Evolutionary conservation across 2,888 invertebrate species (phyloP).

Genomic region (Myopa testacea): DNA sequence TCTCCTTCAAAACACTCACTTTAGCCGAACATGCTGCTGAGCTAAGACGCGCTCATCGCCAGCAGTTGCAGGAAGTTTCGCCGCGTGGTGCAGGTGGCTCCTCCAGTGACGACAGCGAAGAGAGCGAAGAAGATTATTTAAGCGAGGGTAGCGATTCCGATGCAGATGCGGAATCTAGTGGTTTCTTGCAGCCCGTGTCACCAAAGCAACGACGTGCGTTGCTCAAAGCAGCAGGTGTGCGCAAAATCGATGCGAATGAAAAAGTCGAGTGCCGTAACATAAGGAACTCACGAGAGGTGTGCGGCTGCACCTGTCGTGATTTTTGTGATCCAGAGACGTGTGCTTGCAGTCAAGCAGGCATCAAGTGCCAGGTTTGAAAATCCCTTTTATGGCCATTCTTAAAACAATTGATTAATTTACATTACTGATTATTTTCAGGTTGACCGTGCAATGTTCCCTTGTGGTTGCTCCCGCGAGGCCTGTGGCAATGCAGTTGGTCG

Average conservation of each 20-base stretch:
- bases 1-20: conserved; percentile 81
- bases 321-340: conserved; percentile 96
- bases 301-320: conserved; percentile 92
- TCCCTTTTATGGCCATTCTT: background rate
- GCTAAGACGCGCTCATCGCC: conserved; percentile 86
- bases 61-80: conserved; percentile 74
- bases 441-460: conserved; percentile 95
- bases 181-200: conserved; percentile 92
- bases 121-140: conserved; percentile 79
- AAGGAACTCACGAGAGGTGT: conserved; percentile 90
- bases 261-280: conserved; percentile 96
- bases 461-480: conserved; percentile 94
- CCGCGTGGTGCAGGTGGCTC: conserved; percentile 54
- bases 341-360: conserved; percentile 92
- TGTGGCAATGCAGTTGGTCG: conserved; percentile 93
- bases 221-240: conserved; percentile 90
- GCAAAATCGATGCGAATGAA: conserved; percentile 92
- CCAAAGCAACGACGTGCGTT: conserved; percentile 90
- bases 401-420: background rate
- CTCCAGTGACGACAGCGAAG: conserved; percentile 87
- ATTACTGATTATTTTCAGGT: conserved; percentile 71
- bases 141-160: conserved; percentile 86
- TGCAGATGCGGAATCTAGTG: conserved; percentile 88
- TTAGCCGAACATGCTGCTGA: conserved; percentile 90
- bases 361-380: conserved; percentile 85